Evolutionary conservation across 2,888 invertebrate species (phyloP), one percentile per base, ranked within the genome.

Genomic region (Cinara cedri): DNA sequence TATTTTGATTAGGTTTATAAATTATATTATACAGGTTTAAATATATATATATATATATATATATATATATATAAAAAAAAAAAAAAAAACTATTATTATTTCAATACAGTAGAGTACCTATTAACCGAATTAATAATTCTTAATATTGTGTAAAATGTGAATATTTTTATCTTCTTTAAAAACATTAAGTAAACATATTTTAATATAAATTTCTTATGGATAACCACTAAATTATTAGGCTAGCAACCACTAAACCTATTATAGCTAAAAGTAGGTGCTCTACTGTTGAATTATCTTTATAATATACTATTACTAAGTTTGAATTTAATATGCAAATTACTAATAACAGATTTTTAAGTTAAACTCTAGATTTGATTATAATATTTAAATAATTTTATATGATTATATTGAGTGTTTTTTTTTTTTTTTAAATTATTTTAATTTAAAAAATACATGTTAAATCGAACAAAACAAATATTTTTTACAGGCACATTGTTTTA

Each of bases 91-190:
- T 63, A 63, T 72, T 70, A 72, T 62, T 72, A 72, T 74, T 72
- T 75, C 0, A 24, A 65, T 46, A 75, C 65, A 75, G 75, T 75
- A 66, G 75, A 66, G 66, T 66, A 66, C 66, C 46, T 66, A 26
- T 66, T 54, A 55, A 75, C 75, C 75, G 75, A 75, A 75, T 75
- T 75, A 75, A 75, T 75, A 66, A 66, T 55, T 75, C 46, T 75
- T 66, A 75, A 74, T 16, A 63, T 21, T 42, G 42, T 51, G 21
- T 19, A 19, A 60, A 46, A 62, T 62, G 49, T 63, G 16, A 62
- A 74, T 34, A 34, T 63, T 51, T 62, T 14, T 26, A 57, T 11
- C 3, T 26, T 63, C 21, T 42, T 72, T 62, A 16, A 74, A 42
- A 34, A 72, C 46, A 11, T 62, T 60, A 2, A 51, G 62, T 4